phyloP scores from a whole-genome alignment of 2,797 vertebrate genomes.

The Kryptopterus vitreolus region DNA sequence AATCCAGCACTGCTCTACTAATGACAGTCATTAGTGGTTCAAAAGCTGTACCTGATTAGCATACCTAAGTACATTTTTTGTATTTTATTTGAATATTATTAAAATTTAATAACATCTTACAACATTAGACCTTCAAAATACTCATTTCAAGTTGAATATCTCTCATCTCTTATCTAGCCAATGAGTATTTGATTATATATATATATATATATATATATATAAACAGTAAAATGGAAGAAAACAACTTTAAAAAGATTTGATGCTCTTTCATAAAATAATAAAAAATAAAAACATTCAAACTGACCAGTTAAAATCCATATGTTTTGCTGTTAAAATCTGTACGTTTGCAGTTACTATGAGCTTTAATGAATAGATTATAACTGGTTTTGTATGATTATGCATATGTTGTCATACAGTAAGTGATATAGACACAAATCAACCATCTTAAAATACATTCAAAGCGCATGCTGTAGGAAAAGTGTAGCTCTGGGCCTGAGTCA shows the following conservation, averaged over 20 bases:
- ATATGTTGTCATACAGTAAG: background rate
- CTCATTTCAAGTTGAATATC: background rate
- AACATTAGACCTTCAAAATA: background rate
- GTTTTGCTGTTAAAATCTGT: background rate
- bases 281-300: background rate
- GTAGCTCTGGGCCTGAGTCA: slow-evolving; percentile 22
- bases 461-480: slow-evolving; percentile 26
- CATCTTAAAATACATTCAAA: slow-evolving; percentile 1
- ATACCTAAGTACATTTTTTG: background rate
- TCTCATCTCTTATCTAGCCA: background rate
- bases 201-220: too few species aligned
- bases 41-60: too few species aligned
- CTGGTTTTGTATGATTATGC: background rate
- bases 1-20: background rate
- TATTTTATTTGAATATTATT: background rate
- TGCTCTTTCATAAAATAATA: background rate
- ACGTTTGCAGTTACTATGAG: background rate
- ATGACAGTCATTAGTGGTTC: background rate
- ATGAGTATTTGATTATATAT: too few species aligned
- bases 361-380: background rate
- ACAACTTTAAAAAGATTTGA: too few species aligned
- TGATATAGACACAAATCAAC: background rate
- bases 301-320: background rate
- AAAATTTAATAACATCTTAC: background rate
- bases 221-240: too few species aligned